Percentiles rank a stretch among this genome's conserved stretches.
Evolutionary conservation across 2,888 invertebrate genomes (phyloP).

Genomic region (Himalopsyche tibetana): DNA sequence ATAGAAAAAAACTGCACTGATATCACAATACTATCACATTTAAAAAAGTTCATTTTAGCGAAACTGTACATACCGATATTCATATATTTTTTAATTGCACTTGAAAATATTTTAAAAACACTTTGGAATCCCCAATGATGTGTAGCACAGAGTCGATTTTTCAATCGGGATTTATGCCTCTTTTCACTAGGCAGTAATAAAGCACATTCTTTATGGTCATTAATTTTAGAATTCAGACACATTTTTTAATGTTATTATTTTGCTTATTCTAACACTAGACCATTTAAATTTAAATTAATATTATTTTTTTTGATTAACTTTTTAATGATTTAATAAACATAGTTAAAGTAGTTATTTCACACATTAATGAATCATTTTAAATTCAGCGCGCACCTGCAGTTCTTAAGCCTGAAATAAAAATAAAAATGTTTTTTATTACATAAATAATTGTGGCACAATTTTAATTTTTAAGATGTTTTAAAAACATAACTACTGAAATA

Average conservation of each 20-base stretch:
- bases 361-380: background rate
- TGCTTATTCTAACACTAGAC: too few relatives aligned
- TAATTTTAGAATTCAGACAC: slow-evolving; percentile 13
- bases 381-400: background rate
- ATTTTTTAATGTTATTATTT: background rate
- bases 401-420: too few relatives aligned
- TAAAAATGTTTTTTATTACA: too few relatives aligned
- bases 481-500: too few relatives aligned
- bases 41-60: background rate
- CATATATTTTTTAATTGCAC: background rate
- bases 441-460: too few relatives aligned
- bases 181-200: slow-evolving; percentile 3
- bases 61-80: background rate
- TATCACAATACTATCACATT: background rate
- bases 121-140: slow-evolving; percentile 23
- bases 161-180: slow-evolving; percentile 13
- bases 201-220: slow-evolving; percentile 12
- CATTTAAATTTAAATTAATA: too few relatives aligned
- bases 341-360: too few relatives aligned
- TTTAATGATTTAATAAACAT: too few relatives aligned
- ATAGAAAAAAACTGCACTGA: background rate
- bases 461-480: too few relatives aligned
- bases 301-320: too few relatives aligned
- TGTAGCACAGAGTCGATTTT: slow-evolving; percentile 4
- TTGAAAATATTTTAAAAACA: slow-evolving; percentile 29